These are phyloP conservation scores for Tichodroma muraria DNA, from an alignment of 2,113 vertebrate species.

Conservation along the genomic window DNA sequence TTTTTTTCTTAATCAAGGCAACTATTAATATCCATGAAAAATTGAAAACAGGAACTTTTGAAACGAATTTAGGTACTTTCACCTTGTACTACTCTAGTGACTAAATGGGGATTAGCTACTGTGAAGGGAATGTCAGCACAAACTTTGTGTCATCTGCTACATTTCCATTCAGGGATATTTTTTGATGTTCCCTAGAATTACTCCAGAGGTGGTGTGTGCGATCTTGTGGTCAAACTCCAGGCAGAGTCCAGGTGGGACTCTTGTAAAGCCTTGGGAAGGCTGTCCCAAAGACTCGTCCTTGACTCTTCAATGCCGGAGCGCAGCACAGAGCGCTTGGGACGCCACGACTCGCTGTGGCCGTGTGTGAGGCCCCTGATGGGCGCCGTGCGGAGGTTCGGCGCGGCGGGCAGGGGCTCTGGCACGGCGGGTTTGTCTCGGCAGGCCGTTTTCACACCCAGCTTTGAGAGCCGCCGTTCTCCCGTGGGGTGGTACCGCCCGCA, in stretches of 20 bases:
- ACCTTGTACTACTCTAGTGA: neutral
- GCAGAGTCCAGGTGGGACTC: neutral
- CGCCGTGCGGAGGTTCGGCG: no score
- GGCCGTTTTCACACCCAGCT: neutral
- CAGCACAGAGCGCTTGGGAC: rapidly evolving
- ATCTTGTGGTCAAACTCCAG: no score
- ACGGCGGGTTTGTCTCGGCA: rapidly evolving
- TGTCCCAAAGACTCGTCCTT: neutral
- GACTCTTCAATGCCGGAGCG: rapidly evolving
- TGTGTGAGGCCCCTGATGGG: no score
- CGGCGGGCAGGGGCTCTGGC: neutral
- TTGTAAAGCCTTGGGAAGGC: neutral
- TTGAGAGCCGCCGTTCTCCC: neutral
- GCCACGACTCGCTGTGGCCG: neutral
- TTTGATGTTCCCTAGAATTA: neutral
- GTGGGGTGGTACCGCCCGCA: neutral
- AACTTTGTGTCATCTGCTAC: rapidly evolving
- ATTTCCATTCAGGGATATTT: rapidly evolving
- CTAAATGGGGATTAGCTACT: no score
- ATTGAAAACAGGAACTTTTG: rapidly evolving
- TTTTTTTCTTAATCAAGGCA: no score
- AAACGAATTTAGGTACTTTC: neutral
- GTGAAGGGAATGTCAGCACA: neutral
- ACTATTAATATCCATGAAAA: neutral
- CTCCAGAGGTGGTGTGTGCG: rapidly evolving